phyloP scores from a whole-genome alignment of 1,140 invertebrate species.

The Bombus affinis region DNA sequence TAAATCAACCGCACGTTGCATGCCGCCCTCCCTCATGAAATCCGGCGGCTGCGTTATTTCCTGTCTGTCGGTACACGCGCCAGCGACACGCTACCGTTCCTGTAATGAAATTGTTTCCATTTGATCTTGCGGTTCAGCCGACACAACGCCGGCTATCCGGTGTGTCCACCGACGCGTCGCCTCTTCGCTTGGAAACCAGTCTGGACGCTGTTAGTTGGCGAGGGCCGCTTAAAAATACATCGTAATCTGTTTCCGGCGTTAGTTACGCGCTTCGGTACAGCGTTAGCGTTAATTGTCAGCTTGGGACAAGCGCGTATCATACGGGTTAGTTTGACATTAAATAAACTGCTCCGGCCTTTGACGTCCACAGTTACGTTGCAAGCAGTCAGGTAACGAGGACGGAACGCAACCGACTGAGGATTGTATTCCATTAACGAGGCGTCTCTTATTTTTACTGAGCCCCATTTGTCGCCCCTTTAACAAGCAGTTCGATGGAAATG shows the following conservation, averaged over 20 bases:
- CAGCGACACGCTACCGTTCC: conserved; percentile 10
- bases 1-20: conserved; percentile 45
- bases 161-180: not conserved
- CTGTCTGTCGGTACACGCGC: conserved; percentile 7
- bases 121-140: conserved; percentile 35
- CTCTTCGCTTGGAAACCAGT: not conserved
- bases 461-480: conserved; percentile 15
- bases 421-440: conserved; percentile 22
- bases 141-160: not conserved
- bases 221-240: conserved; percentile 39
- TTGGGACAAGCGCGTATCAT: conserved; percentile 4
- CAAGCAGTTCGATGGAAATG: conserved; percentile 1
- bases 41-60: conserved; percentile 24
- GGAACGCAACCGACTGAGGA: not conserved
- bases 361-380: conserved; percentile 22
- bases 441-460: conserved; percentile 44
- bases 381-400: conserved; percentile 13
- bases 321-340: conserved; percentile 44
- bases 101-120: conserved; percentile 50
- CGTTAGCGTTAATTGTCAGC: conserved; percentile 40
- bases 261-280: conserved; percentile 6
- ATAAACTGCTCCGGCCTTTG: conserved; percentile 40
- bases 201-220: not conserved
- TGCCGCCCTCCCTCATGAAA: conserved; percentile 16
- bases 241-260: conserved; percentile 33